Percentiles rank a stretch among this genome's conserved stretches.
Conservation (phyloP, 53 echinoderm and acorn worm species). For the Henricia sp. region DNA sequence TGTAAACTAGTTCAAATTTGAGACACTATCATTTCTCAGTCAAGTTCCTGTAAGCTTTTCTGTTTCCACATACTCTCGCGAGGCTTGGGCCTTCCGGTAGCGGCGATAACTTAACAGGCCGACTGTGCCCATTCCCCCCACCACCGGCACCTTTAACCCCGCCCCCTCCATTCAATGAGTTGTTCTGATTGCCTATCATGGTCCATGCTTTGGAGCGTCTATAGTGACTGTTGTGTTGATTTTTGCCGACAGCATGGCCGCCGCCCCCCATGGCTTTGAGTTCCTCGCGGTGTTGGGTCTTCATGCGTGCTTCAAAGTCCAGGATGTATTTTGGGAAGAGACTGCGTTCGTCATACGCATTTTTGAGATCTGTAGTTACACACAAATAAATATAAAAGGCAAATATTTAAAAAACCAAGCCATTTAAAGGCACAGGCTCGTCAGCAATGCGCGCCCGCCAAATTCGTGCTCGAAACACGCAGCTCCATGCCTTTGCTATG, state of each 20-base stretch:
- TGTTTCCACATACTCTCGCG: conserved; percentile 5
- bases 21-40: too few relatives aligned
- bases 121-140: conserved; percentile 3
- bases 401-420: too few relatives aligned
- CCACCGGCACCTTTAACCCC: not conserved
- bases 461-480: too few relatives aligned
- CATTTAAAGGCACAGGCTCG: too few relatives aligned
- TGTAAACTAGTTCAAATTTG: too few relatives aligned
- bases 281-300: conserved; percentile 71
- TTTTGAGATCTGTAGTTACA: conserved; percentile 70
- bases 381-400: not conserved
- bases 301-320: conserved; percentile 89
- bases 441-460: too few relatives aligned
- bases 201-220: conserved; percentile 41
- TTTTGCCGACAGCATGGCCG: conserved; percentile 9
- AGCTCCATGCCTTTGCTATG: too few relatives aligned
- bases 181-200: conserved; percentile 33
- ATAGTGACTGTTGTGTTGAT: not conserved
- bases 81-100: conserved; percentile 51
- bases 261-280: conserved; percentile 43
- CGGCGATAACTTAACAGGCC: conserved; percentile 41
- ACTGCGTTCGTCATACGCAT: conserved; percentile 88
- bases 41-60: too few relatives aligned
- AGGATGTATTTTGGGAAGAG: conserved; percentile 94
- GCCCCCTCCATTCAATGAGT: conserved; percentile 3